Percentiles rank a stretch among this genome's conserved stretches.
Conservation (phyloP, 2,888 invertebrate genomes). For the Athrips mouffetella region DNA sequence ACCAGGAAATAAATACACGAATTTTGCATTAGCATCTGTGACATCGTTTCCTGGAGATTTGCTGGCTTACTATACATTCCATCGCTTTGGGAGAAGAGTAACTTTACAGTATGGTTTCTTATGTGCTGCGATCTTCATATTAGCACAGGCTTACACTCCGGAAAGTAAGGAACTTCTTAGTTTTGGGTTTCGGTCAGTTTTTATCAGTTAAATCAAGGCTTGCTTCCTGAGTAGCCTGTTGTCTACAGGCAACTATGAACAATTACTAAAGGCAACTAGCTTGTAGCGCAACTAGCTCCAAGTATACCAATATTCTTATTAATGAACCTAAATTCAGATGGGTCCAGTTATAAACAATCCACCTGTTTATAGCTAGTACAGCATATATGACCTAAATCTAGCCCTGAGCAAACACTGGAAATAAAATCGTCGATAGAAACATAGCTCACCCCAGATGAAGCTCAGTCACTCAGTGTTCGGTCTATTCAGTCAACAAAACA, state of each 20-base stretch:
- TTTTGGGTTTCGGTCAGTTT: constrained; percentile 25
- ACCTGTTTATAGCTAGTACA: too few species aligned
- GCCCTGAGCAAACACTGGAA: too few species aligned
- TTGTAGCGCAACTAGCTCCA: too few species aligned
- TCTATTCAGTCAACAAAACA: too few species aligned
- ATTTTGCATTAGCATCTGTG: constrained; percentile 51
- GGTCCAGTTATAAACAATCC: too few species aligned
- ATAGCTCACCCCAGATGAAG: too few species aligned
- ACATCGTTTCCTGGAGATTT: constrained; percentile 60
- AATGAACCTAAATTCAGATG: too few species aligned
- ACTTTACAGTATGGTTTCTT: constrained; percentile 51
- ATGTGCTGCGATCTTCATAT: constrained; percentile 45
- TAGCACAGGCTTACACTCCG: constrained; percentile 45
- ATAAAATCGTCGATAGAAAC: too few species aligned
- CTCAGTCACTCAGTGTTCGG: too few species aligned
- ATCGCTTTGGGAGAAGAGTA: constrained; percentile 50
- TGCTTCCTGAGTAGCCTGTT: neutral
- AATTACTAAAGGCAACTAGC: neutral
- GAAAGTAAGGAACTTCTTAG: constrained; percentile 47
- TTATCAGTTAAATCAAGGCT: too few species aligned
- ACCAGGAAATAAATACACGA: constrained; percentile 60
- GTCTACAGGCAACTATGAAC: neutral
- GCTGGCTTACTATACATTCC: constrained; percentile 47
- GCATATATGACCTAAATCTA: too few species aligned
- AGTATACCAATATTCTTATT: too few species aligned